phyloP scores from a whole-genome alignment of 2,113 vertebrate genomes.

The Prunella himalayana region DNA sequence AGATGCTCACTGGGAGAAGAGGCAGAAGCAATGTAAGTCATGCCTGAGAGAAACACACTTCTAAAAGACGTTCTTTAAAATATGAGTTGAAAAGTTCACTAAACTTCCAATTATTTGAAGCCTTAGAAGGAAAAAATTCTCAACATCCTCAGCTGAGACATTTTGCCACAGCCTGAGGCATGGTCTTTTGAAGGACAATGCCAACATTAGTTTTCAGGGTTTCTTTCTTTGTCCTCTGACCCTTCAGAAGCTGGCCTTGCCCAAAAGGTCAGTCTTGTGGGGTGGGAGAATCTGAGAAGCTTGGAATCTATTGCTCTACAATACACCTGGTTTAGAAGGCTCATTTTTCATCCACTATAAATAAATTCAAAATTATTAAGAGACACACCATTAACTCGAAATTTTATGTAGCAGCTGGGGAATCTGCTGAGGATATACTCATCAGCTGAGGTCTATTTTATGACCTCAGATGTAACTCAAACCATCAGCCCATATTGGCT shows the following conservation, averaged over 20 bases:
- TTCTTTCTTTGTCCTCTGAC: not conserved
- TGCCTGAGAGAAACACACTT: not conserved
- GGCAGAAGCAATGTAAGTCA: not conserved
- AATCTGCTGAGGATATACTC: not conserved
- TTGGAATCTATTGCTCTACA: not conserved
- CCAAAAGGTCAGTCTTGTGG: not conserved
- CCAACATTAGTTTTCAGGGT: not conserved
- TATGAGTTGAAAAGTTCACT: not conserved
- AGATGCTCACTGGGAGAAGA: not conserved
- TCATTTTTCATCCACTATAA: not conserved
- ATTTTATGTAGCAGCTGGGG: constrained; percentile 2
- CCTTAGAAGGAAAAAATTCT: not conserved
- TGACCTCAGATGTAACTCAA: not conserved
- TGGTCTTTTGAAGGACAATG: not conserved
- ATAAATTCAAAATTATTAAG: not conserved
- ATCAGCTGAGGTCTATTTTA: constrained; percentile 7
- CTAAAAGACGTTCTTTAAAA: not conserved
- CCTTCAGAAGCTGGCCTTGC: not conserved
- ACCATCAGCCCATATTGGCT: constrained; percentile 38
- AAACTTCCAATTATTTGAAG: not conserved
- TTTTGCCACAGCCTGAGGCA: not conserved
- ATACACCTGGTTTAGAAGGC: not conserved
- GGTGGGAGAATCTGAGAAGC: not conserved
- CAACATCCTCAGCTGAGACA: not conserved
- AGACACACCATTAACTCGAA: not conserved